These are phyloP conservation scores for Struthio camelus DNA, from an alignment of 2,113 vertebrate species.

Conservation along the genomic window DNA sequence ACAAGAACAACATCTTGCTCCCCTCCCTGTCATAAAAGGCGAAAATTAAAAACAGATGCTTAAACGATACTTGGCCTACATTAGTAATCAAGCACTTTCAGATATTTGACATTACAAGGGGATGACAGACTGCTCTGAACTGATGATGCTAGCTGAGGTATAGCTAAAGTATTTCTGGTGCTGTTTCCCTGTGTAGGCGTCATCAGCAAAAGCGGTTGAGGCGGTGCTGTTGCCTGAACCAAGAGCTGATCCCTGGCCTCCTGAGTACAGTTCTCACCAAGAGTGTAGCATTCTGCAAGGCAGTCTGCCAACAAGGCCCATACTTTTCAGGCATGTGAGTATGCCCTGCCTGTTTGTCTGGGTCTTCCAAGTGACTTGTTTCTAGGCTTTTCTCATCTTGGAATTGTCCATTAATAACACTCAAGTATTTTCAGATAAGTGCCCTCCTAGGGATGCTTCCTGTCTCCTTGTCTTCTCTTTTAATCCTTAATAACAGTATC, in stretches of 20 bases:
- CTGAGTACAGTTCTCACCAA: background rate
- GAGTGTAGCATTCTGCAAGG: background rate
- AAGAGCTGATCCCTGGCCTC: background rate
- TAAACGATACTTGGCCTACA: background rate
- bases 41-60: conserved; percentile 30
- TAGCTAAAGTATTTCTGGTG: background rate
- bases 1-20: background rate
- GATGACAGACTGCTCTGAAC: background rate
- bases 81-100: background rate
- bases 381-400: background rate
- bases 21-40: conserved; percentile 25
- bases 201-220: fast-evolving
- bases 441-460: background rate
- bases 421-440: conserved; percentile 3
- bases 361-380: background rate
- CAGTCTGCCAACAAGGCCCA: background rate
- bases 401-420: background rate
- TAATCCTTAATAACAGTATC: background rate
- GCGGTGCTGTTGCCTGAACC: background rate
- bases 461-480: background rate
- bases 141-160: background rate
- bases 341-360: background rate
- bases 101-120: background rate
- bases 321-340: fast-evolving
- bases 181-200: background rate